These are phyloP conservation scores for Danionella cerebrum DNA, from an alignment of 2,113 vertebrate genomes.

Conservation along the genomic window DNA sequence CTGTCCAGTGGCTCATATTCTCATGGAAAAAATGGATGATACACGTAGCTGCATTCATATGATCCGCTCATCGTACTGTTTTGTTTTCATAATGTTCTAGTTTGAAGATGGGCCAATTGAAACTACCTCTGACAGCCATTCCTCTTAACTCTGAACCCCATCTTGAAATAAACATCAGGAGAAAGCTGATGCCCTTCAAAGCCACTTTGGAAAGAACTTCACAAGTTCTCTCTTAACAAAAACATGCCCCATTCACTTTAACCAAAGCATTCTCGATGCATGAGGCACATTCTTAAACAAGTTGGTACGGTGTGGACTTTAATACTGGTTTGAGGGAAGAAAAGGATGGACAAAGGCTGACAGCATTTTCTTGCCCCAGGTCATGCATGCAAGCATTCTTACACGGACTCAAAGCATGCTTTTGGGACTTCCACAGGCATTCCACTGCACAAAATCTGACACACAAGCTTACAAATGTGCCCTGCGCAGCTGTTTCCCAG, in stretches of 20 bases:
- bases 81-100: no score
- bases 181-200: conserved; percentile 35
- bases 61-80: no score
- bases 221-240: conserved; percentile 43
- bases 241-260: not conserved
- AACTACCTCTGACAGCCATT: conserved; percentile 48
- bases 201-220: conserved; percentile 37
- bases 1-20: no score
- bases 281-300: conserved; percentile 45
- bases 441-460: conserved; percentile 12
- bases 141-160: conserved; percentile 41
- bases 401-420: conserved; percentile 44
- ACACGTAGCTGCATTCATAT: no score
- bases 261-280: not conserved
- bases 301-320: not conserved
- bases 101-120: no score
- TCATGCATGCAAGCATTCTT: conserved; percentile 48
- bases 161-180: conserved; percentile 29
- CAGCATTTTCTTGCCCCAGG: conserved; percentile 48
- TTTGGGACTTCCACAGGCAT: conserved; percentile 42
- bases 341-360: conserved; percentile 16
- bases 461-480: conserved; percentile 14
- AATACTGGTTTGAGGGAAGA: not conserved
- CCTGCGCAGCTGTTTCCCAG: conserved; percentile 24
- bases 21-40: no score